Conservation (phyloP, 2,113 vertebrate genomes). For the Egretta garzetta region DNA sequence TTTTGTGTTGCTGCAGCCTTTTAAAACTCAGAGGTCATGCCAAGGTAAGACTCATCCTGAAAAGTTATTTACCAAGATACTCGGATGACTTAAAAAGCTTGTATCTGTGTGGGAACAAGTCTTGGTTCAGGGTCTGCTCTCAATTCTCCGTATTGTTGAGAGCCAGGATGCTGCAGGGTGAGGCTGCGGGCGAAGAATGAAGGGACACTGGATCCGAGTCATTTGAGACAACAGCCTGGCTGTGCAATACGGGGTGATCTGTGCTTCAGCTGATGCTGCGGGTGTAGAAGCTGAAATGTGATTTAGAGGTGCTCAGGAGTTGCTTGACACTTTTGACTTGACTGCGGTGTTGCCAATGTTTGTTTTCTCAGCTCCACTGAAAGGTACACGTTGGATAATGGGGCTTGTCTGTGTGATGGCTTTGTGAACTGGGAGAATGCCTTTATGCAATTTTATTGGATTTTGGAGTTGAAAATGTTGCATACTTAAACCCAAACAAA, state of each 20-base stretch:
- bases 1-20: not conserved
- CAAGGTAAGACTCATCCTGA: not conserved
- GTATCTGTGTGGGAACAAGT: not conserved
- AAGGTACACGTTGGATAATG: rapidly evolving
- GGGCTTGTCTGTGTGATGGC: not conserved
- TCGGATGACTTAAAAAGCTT: not conserved
- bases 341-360: not conserved
- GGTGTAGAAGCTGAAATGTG: not conserved
- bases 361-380: not conserved
- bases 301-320: not conserved
- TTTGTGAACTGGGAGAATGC: not conserved
- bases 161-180: not conserved
- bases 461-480: not conserved
- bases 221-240: not conserved
- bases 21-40: not conserved
- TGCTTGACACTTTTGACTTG: not conserved
- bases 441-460: not conserved
- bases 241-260: not conserved
- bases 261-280: not conserved
- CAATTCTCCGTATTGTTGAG: not conserved
- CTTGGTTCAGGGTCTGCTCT: not conserved
- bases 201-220: not conserved
- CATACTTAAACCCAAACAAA: not conserved
- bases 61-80: not conserved
- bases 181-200: not conserved